phyloP scores from a whole-genome alignment of 2,113 vertebrate genomes.

The Puffinus mauretanicus region DNA sequence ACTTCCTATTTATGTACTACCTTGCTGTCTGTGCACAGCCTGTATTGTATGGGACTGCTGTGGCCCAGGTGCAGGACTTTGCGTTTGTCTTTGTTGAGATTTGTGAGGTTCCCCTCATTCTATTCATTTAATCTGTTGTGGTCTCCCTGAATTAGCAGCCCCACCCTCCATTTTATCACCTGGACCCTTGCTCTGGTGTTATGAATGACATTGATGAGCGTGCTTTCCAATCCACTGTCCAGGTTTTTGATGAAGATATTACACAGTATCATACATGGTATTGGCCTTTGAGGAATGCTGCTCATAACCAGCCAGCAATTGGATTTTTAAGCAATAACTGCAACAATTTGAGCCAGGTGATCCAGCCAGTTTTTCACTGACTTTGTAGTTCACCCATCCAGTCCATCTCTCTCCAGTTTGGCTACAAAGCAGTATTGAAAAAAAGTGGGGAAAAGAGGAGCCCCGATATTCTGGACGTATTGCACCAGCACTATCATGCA shows the following conservation, averaged over 20 bases:
- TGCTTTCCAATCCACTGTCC: background rate
- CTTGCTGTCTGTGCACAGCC: background rate
- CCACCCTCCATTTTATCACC: background rate
- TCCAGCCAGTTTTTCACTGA: background rate
- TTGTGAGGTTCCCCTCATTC: background rate
- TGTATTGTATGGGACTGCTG: background rate
- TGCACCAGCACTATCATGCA: background rate
- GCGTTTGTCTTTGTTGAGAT: background rate
- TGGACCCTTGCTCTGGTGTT: background rate
- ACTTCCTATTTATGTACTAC: background rate
- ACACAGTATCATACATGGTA: background rate
- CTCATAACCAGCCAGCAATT: background rate
- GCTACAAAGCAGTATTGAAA: background rate
- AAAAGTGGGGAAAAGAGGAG: background rate
- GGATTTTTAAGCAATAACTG: background rate
- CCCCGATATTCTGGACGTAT: accelerated
- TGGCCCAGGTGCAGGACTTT: background rate
- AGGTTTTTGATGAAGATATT: background rate
- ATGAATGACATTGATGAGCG: background rate
- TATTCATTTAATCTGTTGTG: background rate
- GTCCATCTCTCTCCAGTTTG: background rate
- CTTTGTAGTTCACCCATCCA: background rate
- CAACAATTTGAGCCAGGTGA: background rate
- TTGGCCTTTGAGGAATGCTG: background rate
- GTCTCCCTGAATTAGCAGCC: background rate